These are phyloP conservation scores for Cuniculus paca DNA, from an alignment of 2,797 vertebrate genomes.

Conservation along the genomic window DNA sequence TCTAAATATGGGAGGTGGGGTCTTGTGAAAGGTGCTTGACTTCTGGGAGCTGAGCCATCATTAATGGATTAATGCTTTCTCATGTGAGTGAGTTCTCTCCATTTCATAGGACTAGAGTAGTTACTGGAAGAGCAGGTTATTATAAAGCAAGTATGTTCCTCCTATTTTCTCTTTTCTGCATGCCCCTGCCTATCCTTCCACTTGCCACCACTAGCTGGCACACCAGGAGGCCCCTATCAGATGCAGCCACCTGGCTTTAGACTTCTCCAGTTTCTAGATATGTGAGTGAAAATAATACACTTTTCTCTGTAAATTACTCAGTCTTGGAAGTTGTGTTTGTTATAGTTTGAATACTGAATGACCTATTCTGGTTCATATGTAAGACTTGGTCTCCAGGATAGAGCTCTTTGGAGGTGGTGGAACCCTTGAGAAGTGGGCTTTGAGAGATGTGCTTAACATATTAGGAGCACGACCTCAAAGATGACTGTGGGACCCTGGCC, in stretches of 20 bases:
- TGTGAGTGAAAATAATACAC: neutral
- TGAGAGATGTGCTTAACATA: neutral
- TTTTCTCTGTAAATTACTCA: neutral
- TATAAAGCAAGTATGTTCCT: neutral
- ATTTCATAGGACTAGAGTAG: neutral
- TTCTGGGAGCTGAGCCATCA: neutral
- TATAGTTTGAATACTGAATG: neutral
- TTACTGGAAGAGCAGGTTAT: neutral
- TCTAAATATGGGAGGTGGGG: neutral
- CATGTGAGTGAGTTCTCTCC: too few species aligned
- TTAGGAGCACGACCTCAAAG: too few species aligned
- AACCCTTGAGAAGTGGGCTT: neutral
- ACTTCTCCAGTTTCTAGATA: neutral
- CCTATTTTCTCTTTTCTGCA: neutral
- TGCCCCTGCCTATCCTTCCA: neutral
- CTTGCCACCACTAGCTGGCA: neutral
- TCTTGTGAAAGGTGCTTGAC: neutral
- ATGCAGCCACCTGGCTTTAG: neutral
- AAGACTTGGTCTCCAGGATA: neutral
- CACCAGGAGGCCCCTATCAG: neutral
- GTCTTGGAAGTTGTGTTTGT: neutral
- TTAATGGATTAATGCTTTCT: neutral
- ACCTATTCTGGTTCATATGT: neutral
- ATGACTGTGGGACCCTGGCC: too few species aligned
- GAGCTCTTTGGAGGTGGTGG: neutral